A percentile compares a stretch with the other conserved stretches of the same genome.
phyloP scores from a whole-genome alignment of 2,797 vertebrate genomes.

The Enteromius treurensis region DNA sequence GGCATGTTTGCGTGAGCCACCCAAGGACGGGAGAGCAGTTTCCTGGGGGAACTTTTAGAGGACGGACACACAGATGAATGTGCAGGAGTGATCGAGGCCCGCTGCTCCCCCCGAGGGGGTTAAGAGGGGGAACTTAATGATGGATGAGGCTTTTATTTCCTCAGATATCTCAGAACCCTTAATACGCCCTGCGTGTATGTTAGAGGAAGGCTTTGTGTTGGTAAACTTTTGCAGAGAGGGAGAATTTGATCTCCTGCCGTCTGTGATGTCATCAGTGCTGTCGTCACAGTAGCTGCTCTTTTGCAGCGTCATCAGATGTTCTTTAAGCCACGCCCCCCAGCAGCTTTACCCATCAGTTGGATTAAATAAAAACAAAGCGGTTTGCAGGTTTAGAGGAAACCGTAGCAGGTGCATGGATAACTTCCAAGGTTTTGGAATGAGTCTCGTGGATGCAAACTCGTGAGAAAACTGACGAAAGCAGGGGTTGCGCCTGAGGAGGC shows the following conservation, averaged over 20 bases:
- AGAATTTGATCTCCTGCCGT: conserved; percentile 23
- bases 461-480: conserved; percentile 15
- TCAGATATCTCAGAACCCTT: conserved; percentile 24
- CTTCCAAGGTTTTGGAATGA: background rate
- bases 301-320: background rate
- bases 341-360: conserved; percentile 1
- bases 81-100: conserved; percentile 15
- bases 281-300: conserved; percentile 4
- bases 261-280: conserved; percentile 12
- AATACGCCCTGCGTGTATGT: background rate
- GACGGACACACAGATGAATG: conserved; percentile 52
- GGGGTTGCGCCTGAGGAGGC: conserved; percentile 3
- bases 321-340: conserved; percentile 6
- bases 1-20: conserved; percentile 28
- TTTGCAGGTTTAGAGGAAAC: background rate
- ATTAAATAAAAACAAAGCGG: background rate
- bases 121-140: conserved; percentile 38
- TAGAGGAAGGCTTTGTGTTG: conserved; percentile 1
- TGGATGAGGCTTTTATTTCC: conserved; percentile 42
- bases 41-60: conserved; percentile 50
- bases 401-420: conserved; percentile 12
- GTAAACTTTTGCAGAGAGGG: background rate
- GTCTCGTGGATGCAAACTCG: background rate
- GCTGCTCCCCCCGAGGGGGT: conserved; percentile 4
- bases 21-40: conserved; percentile 49